Percentiles rank a stretch among this genome's conserved stretches.
phyloP scores from a whole-genome alignment of 1,140 invertebrate species.

The Thaumetopoea pityocampa region DNA sequence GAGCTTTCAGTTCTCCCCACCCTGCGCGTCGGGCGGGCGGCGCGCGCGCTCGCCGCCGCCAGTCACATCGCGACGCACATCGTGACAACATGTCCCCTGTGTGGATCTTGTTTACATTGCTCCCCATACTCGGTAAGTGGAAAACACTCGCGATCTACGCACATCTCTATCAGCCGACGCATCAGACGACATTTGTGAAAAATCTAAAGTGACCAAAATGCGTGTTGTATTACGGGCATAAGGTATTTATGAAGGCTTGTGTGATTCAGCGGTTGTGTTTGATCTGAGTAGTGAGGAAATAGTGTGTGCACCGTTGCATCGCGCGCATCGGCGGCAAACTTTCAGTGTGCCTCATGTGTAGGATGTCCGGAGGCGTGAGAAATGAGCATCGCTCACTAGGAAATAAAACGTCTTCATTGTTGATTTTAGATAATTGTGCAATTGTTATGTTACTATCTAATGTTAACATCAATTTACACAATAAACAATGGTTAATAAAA shows the following conservation, averaged over 20 bases:
- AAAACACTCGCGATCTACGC: slow-evolving; percentile 9
- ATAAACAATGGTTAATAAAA: no score
- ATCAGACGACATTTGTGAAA: slow-evolving; percentile 8
- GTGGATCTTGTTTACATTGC: slow-evolving; percentile 63
- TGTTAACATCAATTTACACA: no score
- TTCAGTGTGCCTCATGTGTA: slow-evolving; percentile 23
- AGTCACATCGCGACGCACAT: slow-evolving; percentile 56
- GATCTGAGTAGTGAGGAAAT: slow-evolving; percentile 6
- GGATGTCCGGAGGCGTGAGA: slow-evolving; percentile 49
- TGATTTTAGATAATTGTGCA: neutral
- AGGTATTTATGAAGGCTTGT: slow-evolving; percentile 3
- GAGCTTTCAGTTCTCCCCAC: slow-evolving; percentile 52
- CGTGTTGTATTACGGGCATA: slow-evolving; percentile 5
- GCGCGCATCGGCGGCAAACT: slow-evolving; percentile 26
- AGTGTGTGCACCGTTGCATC: slow-evolving; percentile 22
- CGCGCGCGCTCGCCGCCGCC: slow-evolving; percentile 30
- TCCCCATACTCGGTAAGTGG: slow-evolving; percentile 68
- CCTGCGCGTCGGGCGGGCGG: slow-evolving; percentile 40
- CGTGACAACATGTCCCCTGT: slow-evolving; percentile 65
- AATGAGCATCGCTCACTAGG: slow-evolving; percentile 20
- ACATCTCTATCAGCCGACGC: neutral
- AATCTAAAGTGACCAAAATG: slow-evolving; percentile 19
- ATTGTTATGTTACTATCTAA: no score
- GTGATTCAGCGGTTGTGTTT: slow-evolving; percentile 18
- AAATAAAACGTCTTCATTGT: slow-evolving; percentile 27